A percentile compares a stretch with the other conserved stretches of the same genome.
These are phyloP conservation scores for Leptatherina wallacei DNA, from an alignment of 2,797 vertebrate genomes.

Conservation along the genomic window DNA sequence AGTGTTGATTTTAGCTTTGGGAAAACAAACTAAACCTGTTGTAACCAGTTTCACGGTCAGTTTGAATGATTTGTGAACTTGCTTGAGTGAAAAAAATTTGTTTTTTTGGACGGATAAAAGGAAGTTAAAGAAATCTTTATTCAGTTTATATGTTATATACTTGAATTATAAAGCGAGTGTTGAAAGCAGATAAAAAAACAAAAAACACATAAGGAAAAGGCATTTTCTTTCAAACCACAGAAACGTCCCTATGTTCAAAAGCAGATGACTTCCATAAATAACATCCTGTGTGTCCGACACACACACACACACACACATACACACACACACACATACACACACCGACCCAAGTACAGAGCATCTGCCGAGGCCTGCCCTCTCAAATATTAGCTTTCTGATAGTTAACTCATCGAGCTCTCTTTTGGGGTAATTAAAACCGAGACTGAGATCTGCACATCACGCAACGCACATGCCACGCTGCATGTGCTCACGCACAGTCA, in stretches of 20 bases:
- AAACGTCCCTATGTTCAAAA: slow-evolving; percentile 41
- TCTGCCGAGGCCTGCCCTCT: slow-evolving; percentile 52
- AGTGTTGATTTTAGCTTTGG: neutral
- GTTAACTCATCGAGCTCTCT: slow-evolving; percentile 32
- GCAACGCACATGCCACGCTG: slow-evolving; percentile 39
- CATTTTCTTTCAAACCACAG: slow-evolving; percentile 33
- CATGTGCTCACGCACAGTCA: slow-evolving; percentile 23
- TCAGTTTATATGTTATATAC: neutral
- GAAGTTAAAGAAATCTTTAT: neutral
- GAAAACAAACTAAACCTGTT: neutral
- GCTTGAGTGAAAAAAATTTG: neutral
- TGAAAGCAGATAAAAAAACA: neutral
- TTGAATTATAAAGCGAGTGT: slow-evolving; percentile 22
- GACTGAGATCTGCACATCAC: slow-evolving; percentile 14
- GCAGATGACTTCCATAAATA: slow-evolving; percentile 37
- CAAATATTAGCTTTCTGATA: slow-evolving; percentile 70
- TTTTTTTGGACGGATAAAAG: neutral
- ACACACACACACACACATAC: slow-evolving; percentile 15
- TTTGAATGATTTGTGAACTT: neutral
- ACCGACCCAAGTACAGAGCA: slow-evolving; percentile 34
- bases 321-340: slow-evolving; percentile 14
- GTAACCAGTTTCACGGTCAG: neutral
- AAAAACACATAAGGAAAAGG: neutral
- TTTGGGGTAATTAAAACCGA: slow-evolving; percentile 60
- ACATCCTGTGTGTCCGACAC: slow-evolving; percentile 27